Percentiles rank a stretch among this genome's conserved stretches.
Evolutionary conservation across 2,797 vertebrate species (phyloP).

Genomic region (Sternotherus odoratus): DNA sequence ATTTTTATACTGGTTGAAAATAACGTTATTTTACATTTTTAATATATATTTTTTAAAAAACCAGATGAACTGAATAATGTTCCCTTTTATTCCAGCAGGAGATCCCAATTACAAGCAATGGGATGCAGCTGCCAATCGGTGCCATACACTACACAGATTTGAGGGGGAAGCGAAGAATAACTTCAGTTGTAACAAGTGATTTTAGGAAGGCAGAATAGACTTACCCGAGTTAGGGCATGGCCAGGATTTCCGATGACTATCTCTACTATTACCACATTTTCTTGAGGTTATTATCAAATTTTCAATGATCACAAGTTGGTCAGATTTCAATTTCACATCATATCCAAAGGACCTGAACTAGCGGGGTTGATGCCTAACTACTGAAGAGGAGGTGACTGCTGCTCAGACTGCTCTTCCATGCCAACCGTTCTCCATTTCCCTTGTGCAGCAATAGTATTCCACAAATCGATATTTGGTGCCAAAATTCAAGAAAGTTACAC

Average conservation of each 20-base stretch:
- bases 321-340: neutral
- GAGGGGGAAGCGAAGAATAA: neutral
- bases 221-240: neutral
- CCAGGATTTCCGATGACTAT: fast-evolving
- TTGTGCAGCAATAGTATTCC: neutral
- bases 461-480: neutral
- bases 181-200: neutral
- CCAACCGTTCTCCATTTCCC: neutral
- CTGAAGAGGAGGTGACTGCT: neutral
- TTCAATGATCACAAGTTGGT: neutral
- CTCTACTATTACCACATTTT: neutral
- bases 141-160: neutral
- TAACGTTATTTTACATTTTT: neutral
- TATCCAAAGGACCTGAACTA: neutral
- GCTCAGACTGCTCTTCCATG: neutral
- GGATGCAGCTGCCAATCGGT: neutral
- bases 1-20: neutral
- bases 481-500: neutral
- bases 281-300: neutral
- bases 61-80: neutral
- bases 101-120: neutral
- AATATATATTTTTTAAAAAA: neutral
- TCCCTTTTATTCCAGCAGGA: neutral
- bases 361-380: neutral
- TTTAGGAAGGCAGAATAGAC: neutral